Evolutionary conservation across 2,113 vertebrate species (phyloP).

Genomic region (Oryctolagus cuniculus): mOryCun1.1 NC_091444.1:60536501-60537000

Average conservation of each 20-base stretch:
- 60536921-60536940: background rate
- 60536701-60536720: background rate
- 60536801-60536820: background rate
- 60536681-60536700: background rate
- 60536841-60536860: no score
- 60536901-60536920: background rate
- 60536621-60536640: background rate
- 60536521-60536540: background rate
- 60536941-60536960: background rate
- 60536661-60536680: background rate
- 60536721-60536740: fast-evolving
- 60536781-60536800: background rate
- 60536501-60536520: background rate
- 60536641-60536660: background rate
- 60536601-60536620: background rate
- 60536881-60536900: background rate
- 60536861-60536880: no score
- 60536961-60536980: background rate
- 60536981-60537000: background rate
- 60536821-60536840: no score
- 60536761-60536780: background rate
- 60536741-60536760: background rate
- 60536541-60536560: background rate
- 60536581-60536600: background rate
- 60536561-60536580: background rate